Evolutionary conservation across 1,140 invertebrate genomes (phyloP), one percentile per base, ranked within the genome.

Genomic region (Pseudomyrmex dendroicus): DNA sequence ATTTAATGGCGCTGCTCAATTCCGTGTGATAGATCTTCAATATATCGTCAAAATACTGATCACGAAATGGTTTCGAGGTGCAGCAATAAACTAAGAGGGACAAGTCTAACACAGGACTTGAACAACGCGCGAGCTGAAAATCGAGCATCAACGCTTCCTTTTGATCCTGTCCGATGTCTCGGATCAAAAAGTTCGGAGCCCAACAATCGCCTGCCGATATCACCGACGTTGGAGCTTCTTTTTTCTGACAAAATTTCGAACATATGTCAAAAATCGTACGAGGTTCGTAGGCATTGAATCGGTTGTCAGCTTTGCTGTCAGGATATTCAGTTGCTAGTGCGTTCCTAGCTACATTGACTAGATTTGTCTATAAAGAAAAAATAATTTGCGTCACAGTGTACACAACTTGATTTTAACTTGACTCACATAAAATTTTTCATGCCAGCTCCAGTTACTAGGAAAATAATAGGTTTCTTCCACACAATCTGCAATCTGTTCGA

Each of bases 171-270:
- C 94, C 85, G 4, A 91, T 85, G 76, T 95, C 95, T 74, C 95
- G 94, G 12, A 95, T 95, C 2, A 97, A 89, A 88, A 97, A 97
- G 90, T 97, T 97, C 54, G 96, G 96, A 0, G 95, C 95, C 96
- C 96, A 97, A 48, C 95, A 95, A 91, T 97, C 97, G 0, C 97
- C 97, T 77, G 97, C 96, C 9, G 95, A 95, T 25, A 97, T 95
- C 0, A 96, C 95, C 48, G 95, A 95, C 52, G 94, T 92, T 56
- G 89, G 83, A 7, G 80, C 70, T 22, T 93, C 56, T 68, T 4
- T 54, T 15, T 22, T 73, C 4, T 52, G 44, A 67, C 92, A 93
- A 3, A 61, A 59, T 56, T 92, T 59, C 0, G 57, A 15, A 67
- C 84, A 92, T 67, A 89, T 93, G 57, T 90, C 64, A 25, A 86